Conservation (phyloP, 2,113 vertebrate species). For the Uria lomvia region DNA sequence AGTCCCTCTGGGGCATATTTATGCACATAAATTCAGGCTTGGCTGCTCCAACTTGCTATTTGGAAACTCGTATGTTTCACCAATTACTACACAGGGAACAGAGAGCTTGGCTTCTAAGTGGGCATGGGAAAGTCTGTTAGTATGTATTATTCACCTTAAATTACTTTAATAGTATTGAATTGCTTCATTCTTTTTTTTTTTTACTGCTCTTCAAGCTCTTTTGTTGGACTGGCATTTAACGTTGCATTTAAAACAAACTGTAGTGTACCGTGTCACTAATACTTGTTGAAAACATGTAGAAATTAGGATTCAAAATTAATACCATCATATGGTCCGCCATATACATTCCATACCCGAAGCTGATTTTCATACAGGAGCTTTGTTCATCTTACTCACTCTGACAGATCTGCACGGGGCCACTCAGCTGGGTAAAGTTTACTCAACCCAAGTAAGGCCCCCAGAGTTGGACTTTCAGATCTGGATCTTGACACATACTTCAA, state of each 20-base stretch:
- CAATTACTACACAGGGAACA: neutral
- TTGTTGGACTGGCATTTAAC: neutral
- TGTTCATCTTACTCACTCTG: neutral
- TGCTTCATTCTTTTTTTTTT: neutral
- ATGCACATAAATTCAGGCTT: neutral
- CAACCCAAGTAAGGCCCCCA: neutral
- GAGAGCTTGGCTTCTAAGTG: neutral
- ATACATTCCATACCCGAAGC: rapidly evolving
- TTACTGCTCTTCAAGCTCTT: neutral
- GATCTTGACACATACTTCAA: neutral
- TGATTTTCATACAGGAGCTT: neutral
- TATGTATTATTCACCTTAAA: neutral
- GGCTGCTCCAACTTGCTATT: constrained; percentile 24
- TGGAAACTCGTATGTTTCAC: neutral
- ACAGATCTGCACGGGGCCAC: rapidly evolving
- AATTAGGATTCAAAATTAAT: neutral
- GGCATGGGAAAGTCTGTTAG: neutral
- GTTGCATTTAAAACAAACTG: neutral
- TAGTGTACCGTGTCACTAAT: neutral
- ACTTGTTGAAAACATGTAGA: neutral
- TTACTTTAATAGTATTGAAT: neutral
- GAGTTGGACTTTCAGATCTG: neutral
- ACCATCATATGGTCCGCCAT: neutral
- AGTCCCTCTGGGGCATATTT: constrained; percentile 4
- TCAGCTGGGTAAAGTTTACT: rapidly evolving